Conservation (phyloP, 2,888 invertebrate genomes). For the Meteorus cinctellus region DNA sequence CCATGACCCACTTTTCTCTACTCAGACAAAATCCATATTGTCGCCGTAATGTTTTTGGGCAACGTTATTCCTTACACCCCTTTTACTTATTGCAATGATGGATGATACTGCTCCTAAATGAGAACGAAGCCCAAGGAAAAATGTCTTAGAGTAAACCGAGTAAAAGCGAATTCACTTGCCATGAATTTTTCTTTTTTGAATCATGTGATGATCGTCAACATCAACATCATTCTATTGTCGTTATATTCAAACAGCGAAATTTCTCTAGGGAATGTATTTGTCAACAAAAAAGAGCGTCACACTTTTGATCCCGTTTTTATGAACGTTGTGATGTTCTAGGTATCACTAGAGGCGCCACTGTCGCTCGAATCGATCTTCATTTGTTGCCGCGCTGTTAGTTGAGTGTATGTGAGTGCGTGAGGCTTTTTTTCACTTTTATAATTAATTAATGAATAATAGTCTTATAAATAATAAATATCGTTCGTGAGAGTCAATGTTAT, state of each 20-base stretch:
- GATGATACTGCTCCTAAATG: too few relatives aligned
- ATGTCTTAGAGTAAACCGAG: too few relatives aligned
- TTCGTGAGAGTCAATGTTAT: too few relatives aligned
- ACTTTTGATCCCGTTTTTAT: not conserved
- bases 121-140: too few relatives aligned
- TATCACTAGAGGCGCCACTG: not conserved
- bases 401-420: too few relatives aligned
- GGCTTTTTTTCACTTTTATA: too few relatives aligned
- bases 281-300: slow-evolving; percentile 4
- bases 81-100: not conserved
- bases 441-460: too few relatives aligned
- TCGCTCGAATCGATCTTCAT: not conserved
- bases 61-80: not conserved
- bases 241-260: not conserved
- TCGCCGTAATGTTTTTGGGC: not conserved
- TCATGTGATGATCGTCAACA: not conserved
- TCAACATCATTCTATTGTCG: not conserved
- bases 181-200: not conserved
- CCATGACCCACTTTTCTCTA: slow-evolving; percentile 64
- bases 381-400: not conserved
- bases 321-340: not conserved
- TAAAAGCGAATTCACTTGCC: not conserved
- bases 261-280: slow-evolving; percentile 10
- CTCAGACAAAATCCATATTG: slow-evolving; percentile 28
- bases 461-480: too few relatives aligned